Evolutionary conservation across 2,888 invertebrate species (phyloP), one percentile per base, ranked within the genome.

Genomic region (Conomelus anceps): DNA sequence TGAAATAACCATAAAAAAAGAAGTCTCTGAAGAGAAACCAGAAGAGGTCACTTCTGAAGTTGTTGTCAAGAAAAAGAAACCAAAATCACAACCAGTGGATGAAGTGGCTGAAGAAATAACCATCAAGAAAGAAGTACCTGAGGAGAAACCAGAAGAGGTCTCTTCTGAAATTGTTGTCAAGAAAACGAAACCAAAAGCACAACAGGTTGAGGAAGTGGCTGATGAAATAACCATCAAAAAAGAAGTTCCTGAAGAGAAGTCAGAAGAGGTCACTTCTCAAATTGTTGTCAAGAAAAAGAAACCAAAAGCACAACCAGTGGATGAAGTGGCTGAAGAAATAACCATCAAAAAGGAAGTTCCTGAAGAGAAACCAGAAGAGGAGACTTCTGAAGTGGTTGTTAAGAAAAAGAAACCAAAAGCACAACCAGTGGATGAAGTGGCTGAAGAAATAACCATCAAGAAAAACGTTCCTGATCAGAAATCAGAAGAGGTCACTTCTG

Each of bases 251-350:
- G 92, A 93, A 90, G 93, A 94, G 91, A 93, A 93, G 87, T 93
- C 92, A 0, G 94, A 94, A 90, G 94, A 95, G 91, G 91, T 94
- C 22, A 92, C 93, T 87, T 91, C 93, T 91, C 92, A 94, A 92
- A 93, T 93, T 93, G 90, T 91, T 23, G 91, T 92, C 87, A 92
- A 91, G 88, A 92, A 91, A 91, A 93, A 90, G 92, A 93, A 91
- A 89, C 92, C 91, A 17, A 92, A 93, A 88, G 91, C 92, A 1
- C 91, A 90, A 22, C 89, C 92, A 13, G 90, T 92, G 23, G 91
- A 91, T 88, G 93, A 93, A 89, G 92, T 93, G 89, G 92, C 93
- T 0, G 93, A 93, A 91, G 92, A 92, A 91, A 91, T 92, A 34
- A 92, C 92, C 0, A 91, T 93, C 13, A 91, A 92, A 90, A 92